phyloP scores from a whole-genome alignment of 2,888 invertebrate genomes.

The Mesorhabditis sp. region DNA sequence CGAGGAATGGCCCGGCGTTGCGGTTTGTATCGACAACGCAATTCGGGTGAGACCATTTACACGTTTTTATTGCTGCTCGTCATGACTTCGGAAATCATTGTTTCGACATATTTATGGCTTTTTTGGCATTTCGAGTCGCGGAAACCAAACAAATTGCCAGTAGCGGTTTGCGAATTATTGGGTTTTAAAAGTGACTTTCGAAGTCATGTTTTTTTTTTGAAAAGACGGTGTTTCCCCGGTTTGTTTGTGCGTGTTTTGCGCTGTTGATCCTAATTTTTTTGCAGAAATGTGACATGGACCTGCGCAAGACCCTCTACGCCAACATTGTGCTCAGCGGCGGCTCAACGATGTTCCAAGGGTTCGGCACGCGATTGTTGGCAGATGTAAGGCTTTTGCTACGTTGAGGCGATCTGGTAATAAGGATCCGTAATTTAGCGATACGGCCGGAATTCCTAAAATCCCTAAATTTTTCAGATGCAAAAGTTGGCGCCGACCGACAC shows the following conservation, averaged over 20 bases:
- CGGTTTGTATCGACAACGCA: slow-evolving; percentile 89
- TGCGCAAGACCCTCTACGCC: slow-evolving; percentile 89
- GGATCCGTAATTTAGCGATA: not conserved
- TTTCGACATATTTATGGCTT: too few species aligned
- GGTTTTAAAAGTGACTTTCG: too few species aligned
- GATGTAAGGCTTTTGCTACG: slow-evolving; percentile 64
- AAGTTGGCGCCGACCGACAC: slow-evolving; percentile 91
- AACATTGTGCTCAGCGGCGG: slow-evolving; percentile 98
- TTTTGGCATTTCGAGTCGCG: too few species aligned
- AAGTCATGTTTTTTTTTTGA: too few species aligned
- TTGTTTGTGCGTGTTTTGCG: too few species aligned
- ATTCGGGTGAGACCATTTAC: slow-evolving; percentile 65
- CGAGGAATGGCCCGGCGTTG: slow-evolving; percentile 94
- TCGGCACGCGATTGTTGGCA: slow-evolving; percentile 88
- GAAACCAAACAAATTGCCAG: too few species aligned
- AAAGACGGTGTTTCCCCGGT: too few species aligned
- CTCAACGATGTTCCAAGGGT: slow-evolving; percentile 93
- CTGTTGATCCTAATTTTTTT: slow-evolving; percentile 10
- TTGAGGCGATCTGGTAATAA: not conserved
- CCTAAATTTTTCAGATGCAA: slow-evolving; percentile 66
- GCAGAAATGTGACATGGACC: slow-evolving; percentile 92
- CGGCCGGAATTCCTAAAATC: too few species aligned
- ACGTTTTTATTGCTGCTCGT: too few species aligned
- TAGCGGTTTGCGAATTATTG: too few species aligned
- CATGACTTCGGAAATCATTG: too few species aligned